phyloP scores from a whole-genome alignment of 2,113 vertebrate species.

The Halcyon senegalensis region DNA sequence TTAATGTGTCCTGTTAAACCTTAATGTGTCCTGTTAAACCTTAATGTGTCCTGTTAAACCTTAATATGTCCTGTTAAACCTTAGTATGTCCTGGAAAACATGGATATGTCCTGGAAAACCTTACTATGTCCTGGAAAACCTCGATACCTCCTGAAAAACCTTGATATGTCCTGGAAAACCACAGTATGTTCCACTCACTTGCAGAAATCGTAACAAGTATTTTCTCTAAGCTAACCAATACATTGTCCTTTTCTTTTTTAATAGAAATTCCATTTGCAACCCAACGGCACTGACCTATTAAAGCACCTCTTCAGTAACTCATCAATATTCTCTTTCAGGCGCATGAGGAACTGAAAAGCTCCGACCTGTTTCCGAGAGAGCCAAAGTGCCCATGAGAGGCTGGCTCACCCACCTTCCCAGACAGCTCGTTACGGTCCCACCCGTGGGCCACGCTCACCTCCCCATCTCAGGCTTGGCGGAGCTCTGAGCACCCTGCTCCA shows the following conservation, averaged over 20 bases:
- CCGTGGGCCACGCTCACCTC: neutral
- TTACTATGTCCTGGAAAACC: too few species aligned
- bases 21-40: too few species aligned
- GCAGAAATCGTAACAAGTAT: neutral
- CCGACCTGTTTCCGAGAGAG: neutral
- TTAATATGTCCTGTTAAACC: too few species aligned
- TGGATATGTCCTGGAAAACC: too few species aligned
- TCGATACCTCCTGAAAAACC: too few species aligned
- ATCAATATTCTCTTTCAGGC: neutral
- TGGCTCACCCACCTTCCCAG: neutral
- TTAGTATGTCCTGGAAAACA: too few species aligned
- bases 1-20: too few species aligned
- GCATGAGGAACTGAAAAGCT: neutral
- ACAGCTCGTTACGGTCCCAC: neutral
- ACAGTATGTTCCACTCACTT: neutral
- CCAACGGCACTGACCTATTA: neutral
- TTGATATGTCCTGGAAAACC: too few species aligned
- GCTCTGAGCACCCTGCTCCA: too few species aligned
- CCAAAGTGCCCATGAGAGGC: neutral
- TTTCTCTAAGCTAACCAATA: neutral
- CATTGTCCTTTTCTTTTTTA: neutral
- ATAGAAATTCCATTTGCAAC: neutral
- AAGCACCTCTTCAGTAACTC: neutral
- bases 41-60: too few species aligned
- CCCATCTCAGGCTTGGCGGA: neutral